Conservation (phyloP, 2,888 invertebrate genomes). For the Parnassius apollo region DNA sequence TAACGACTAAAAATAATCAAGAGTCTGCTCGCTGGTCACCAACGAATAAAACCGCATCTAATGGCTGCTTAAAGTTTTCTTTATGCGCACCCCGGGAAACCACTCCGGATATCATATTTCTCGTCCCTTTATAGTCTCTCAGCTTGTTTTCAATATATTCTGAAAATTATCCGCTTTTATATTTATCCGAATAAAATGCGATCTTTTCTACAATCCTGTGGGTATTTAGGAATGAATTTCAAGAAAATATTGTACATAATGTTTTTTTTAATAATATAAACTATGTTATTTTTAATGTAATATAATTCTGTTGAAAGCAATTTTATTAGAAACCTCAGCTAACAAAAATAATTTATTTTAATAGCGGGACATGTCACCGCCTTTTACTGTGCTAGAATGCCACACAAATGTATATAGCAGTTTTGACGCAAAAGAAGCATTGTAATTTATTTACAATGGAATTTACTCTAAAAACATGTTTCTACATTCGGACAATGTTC, state of each 20-base stretch:
- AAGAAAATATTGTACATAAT: neutral
- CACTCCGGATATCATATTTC: too few species aligned
- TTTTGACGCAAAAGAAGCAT: slow-evolving; percentile 34
- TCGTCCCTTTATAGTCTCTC: too few species aligned
- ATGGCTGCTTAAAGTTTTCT: slow-evolving; percentile 53
- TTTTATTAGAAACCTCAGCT: too few species aligned
- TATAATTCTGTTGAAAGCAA: neutral
- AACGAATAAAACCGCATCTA: slow-evolving; percentile 45
- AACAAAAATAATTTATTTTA: slow-evolving; percentile 16
- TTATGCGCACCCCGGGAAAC: slow-evolving; percentile 35
- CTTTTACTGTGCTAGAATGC: slow-evolving; percentile 31
- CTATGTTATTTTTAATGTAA: slow-evolving; percentile 1
- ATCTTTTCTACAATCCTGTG: slow-evolving; percentile 4
- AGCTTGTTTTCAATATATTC: too few species aligned
- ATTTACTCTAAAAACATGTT: slow-evolving; percentile 46
- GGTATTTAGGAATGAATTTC: neutral
- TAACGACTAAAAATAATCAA: slow-evolving; percentile 28
- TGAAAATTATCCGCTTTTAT: too few species aligned
- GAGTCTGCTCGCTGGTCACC: slow-evolving; percentile 32
- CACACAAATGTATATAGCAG: slow-evolving; percentile 31
- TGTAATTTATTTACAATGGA: slow-evolving; percentile 45
- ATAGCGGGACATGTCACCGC: slow-evolving; percentile 21
- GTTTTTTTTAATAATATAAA: too few species aligned
- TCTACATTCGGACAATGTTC: slow-evolving; percentile 42
- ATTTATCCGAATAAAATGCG: too few species aligned